Base-by-base conservation (phyloP, 2,113 vertebrate species). In the Trematocara macrostoma region DNA sequence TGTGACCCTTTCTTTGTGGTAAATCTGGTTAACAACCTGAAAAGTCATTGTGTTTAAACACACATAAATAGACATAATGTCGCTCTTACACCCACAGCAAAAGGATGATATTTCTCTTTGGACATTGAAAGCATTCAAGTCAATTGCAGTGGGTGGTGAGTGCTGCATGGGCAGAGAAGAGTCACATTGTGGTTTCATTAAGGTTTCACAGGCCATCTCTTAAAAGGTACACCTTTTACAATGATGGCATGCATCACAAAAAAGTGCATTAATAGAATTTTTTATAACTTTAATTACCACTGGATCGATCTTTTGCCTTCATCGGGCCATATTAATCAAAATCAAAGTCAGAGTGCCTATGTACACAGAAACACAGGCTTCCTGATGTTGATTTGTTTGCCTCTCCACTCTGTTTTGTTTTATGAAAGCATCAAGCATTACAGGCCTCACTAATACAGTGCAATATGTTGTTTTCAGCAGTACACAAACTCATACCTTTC, bases 111-210 rank as follows among this genome's bases (percentile, higher is more conserved):
- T 92, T 83, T 84, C 84, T 86, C 85, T 78, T 81, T 55, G 83
- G 86, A 86, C 57, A 23, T 3, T 16, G 26, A 79, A 64, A 56
- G 78, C 47, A 23, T 86, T 84, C 53, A 57, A 71, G 84, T 89
- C 61, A 5, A 18, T 82, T 84, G 61, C 88, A 64, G 88, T 81
- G 86, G 83, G 87, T 84, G 85, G n/a, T 82, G 80, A 86, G 82
- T 56, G 53, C 29, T 51, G 61, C 84, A 78, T 31, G 56, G 45
- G 81, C 59, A 80, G 69, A 52, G 69, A 81, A 84, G 51, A 20
- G 59, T 26, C 87, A 59, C 49, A 31, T 45, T 55, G 14, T 49
- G 5, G 40, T 26, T 53, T 80, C 51, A 74, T 89, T 82, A 87
- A 45, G 71, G 49, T 82, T 87, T 87, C 84, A 88, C 26, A 52